A percentile compares a stretch with the other conserved stretches of the same genome.
These are phyloP conservation scores for Rallus crepitans DNA, from an alignment of 2,797 vertebrate species.

Conservation along the genomic window DNA sequence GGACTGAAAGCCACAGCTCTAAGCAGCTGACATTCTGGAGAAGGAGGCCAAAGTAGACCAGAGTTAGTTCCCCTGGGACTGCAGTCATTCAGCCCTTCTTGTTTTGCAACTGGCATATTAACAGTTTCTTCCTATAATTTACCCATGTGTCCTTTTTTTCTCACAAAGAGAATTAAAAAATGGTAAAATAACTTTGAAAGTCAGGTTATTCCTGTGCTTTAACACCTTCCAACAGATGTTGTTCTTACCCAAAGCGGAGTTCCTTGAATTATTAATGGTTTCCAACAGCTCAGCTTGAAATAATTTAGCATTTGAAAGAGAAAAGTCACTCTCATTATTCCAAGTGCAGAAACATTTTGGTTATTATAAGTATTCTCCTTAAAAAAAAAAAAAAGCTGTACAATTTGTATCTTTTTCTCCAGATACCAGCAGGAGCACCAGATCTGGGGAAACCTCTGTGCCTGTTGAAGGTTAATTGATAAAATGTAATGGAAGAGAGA, in stretches of 20 bases:
- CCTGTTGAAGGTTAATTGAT: constrained; percentile 63
- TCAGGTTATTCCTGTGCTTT: constrained; percentile 42
- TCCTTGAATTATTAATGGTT: constrained; percentile 75
- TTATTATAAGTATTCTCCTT: constrained; percentile 63
- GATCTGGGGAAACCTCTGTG: constrained; percentile 26
- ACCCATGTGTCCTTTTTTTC: neutral
- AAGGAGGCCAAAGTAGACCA: neutral
- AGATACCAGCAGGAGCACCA: constrained; percentile 46
- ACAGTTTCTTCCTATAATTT: neutral
- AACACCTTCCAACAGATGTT: constrained; percentile 68
- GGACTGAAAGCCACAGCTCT: neutral
- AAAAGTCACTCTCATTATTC: constrained; percentile 71
- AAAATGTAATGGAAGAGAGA: constrained; percentile 38
- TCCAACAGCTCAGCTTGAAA: constrained; percentile 75
- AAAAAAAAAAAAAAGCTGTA: neutral
- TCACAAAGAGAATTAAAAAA: constrained; percentile 1
- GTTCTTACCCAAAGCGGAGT: constrained; percentile 63
- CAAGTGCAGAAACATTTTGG: constrained; percentile 65
- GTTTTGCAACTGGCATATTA: neutral
- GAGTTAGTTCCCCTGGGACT: neutral
- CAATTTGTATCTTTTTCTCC: constrained; percentile 61
- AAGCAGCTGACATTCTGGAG: neutral
- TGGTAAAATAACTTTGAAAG: constrained; percentile 53
- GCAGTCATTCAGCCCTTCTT: neutral
- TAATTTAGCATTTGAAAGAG: constrained; percentile 77